These are phyloP conservation scores for Poecilus cupreus DNA, from an alignment of 2,888 invertebrate species.

Conservation along the genomic window DNA sequence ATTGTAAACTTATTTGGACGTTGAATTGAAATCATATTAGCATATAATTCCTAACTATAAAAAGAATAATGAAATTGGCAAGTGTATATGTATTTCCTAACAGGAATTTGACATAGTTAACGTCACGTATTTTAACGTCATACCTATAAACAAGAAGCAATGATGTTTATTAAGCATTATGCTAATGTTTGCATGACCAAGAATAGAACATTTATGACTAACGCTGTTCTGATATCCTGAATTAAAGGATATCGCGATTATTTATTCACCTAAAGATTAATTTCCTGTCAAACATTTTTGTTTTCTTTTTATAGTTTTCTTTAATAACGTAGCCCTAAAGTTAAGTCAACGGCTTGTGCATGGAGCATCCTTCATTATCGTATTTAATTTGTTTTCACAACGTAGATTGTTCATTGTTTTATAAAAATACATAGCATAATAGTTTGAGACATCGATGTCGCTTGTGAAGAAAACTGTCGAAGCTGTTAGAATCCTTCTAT, in stretches of 20 bases:
- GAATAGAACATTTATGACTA: neutral
- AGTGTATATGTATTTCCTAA: constrained; percentile 6
- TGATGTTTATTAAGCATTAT: constrained; percentile 1
- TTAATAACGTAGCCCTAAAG: too few species aligned
- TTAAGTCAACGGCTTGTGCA: too few species aligned
- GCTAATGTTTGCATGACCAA: constrained; percentile 15
- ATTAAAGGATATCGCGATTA: neutral
- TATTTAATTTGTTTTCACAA: too few species aligned
- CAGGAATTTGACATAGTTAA: constrained; percentile 28
- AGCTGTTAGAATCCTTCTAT: too few species aligned
- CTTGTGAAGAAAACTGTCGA: too few species aligned
- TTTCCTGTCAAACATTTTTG: constrained; percentile 14
- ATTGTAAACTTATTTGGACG: neutral
- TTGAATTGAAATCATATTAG: too few species aligned
- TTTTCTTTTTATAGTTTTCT: neutral
- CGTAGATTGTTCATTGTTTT: too few species aligned
- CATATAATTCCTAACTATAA: neutral
- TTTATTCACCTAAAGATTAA: neutral
- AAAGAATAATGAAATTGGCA: neutral
- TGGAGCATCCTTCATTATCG: too few species aligned
- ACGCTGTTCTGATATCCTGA: neutral
- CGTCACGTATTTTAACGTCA: neutral
- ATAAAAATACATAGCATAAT: too few species aligned
- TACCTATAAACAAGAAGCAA: constrained; percentile 15
- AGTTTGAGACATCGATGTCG: too few species aligned